phyloP scores from a whole-genome alignment of 2,888 invertebrate genomes.

The Thelaira solivaga region DNA sequence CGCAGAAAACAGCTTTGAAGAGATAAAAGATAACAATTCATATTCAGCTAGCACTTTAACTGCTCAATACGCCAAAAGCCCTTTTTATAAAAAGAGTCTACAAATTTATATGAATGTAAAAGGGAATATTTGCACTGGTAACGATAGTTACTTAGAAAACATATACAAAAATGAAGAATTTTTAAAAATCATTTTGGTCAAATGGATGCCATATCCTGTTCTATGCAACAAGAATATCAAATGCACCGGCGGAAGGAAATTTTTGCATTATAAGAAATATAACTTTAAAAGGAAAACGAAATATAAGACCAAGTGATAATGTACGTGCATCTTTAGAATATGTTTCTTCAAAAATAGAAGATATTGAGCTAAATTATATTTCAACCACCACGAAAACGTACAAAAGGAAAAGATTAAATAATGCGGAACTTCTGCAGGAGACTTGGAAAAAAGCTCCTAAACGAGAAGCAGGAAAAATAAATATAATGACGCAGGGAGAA shows the following conservation, averaged over 20 bases:
- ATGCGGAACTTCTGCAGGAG: background rate
- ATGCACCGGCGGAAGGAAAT: slow-evolving; percentile 5
- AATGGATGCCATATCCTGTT: background rate
- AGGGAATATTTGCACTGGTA: background rate
- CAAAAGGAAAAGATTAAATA: background rate
- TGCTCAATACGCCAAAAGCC: background rate
- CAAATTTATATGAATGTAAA: background rate
- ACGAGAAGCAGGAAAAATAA: background rate
- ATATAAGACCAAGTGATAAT: background rate
- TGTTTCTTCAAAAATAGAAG: background rate
- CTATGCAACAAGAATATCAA: slow-evolving; percentile 8
- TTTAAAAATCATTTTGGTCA: background rate
- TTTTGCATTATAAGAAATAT: background rate
- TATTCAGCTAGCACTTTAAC: background rate
- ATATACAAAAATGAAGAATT: background rate
- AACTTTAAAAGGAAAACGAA: background rate
- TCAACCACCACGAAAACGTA: background rate
- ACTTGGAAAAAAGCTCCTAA: background rate
- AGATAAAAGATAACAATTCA: background rate
- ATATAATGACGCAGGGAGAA: background rate
- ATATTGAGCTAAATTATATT: background rate
- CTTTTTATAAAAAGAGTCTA: background rate
- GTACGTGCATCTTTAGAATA: background rate
- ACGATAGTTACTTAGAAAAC: background rate
- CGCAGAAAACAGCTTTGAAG: background rate